Percentiles rank a stretch among this genome's conserved stretches.
Conservation (phyloP, 2,797 vertebrate genomes). For the Schizothorax lantsangensis region DNA sequence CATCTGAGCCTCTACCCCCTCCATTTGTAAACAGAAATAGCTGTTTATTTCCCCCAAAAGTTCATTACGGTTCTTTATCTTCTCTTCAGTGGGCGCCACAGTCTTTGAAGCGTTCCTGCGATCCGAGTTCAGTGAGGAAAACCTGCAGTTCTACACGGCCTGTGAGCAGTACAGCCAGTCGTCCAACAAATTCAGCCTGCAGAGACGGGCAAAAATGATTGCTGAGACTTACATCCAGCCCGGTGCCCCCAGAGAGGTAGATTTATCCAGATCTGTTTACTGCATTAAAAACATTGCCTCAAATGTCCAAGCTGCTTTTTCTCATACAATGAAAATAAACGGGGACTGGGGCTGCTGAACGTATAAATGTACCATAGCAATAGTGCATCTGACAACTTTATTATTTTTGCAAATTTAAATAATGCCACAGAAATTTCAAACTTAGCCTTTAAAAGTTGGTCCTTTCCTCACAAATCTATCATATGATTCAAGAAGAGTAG, state of each 20-base stretch:
- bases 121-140: constrained; percentile 86
- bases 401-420: background rate
- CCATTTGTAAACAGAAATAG: constrained; percentile 1
- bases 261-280: background rate
- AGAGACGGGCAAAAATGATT: constrained; percentile 80
- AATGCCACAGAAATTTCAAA: background rate
- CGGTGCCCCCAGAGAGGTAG: constrained; percentile 82
- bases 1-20: constrained; percentile 46
- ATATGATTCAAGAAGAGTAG: background rate
- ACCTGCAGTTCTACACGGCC: constrained; percentile 85
- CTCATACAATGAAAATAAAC: constrained; percentile 1
- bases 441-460: background rate
- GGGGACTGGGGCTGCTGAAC: background rate
- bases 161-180: constrained; percentile 84
- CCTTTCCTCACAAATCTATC: background rate
- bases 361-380: background rate
- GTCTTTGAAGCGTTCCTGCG: constrained; percentile 83
- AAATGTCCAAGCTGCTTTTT: background rate
- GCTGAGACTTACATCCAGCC: constrained; percentile 78
- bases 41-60: background rate
- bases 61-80: constrained; percentile 14
- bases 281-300: background rate
- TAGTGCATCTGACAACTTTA: background rate
- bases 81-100: constrained; percentile 73
- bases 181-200: constrained; percentile 81